Evolutionary conservation across 2,888 invertebrate species (phyloP), one percentile per base, ranked within the genome.

Genomic region (Lottia scabra): DNA sequence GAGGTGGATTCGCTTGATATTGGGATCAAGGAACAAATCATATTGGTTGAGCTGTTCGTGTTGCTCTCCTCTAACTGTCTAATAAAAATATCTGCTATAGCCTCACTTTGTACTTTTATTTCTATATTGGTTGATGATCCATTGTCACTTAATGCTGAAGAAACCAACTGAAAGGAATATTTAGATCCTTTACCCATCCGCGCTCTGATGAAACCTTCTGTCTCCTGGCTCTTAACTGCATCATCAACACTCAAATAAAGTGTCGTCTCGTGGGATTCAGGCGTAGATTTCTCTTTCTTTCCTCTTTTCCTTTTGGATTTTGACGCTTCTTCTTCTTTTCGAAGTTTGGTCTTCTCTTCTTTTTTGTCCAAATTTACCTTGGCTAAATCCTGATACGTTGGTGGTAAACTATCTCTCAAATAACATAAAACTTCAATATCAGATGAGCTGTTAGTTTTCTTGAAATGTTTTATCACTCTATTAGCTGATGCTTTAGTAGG

Each of bases 11-110:
- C 56, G n/a, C 12, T 13, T 15, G 19, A 15, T 2, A 19, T 56
- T 56, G 56, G 56, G 10, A 23, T 43, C 62, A 68, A 16, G 19
- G 68, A 56, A 4, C 68, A 68, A 8, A 38, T 8, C 15, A 68
- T 15, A n/a, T 68, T 48, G 1, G 62, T 68, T 56, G 30, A 12
- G 19, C 56, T 56, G 38, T 19, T 56, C 13, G 38, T 30, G 56
- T 68, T 68, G 56, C 68, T 68, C 15, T 56, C 38, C 43, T 56
- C 62, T 23, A 68, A 30, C 26, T 38, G 27, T 27, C 56, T 56
- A 8, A 38, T 62, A 19, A 38, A 38, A 38, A 27, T 68, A 19
- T 30, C 38, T 27, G 68, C 68, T 26, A 30, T 38, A n/a, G 48
- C 43, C 38, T 62, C 62, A 62, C 68, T 68, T 13, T 19, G 38